A percentile compares a stretch with the other conserved stretches of the same genome.
Conservation (phyloP, 2,797 vertebrate genomes). For the Austrolebias charrua region DNA sequence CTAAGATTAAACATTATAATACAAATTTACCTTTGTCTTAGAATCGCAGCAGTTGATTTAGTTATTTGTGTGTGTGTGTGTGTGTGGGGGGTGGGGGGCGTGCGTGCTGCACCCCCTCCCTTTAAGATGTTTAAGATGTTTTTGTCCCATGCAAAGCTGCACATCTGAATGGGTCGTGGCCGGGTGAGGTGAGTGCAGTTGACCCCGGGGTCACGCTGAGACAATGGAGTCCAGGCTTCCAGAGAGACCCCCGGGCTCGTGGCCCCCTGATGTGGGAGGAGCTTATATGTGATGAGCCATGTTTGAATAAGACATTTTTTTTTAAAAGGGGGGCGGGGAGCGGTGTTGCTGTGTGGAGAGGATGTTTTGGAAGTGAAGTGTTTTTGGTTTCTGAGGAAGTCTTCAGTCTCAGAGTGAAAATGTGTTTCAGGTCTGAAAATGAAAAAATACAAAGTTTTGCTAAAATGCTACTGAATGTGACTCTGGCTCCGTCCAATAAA, state of each 20-base stretch:
- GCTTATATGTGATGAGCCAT: slow-evolving; percentile 61
- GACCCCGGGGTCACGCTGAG: slow-evolving; percentile 70
- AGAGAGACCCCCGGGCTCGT: slow-evolving; percentile 66
- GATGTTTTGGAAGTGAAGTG: slow-evolving; percentile 54
- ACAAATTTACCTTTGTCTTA: slow-evolving; percentile 39
- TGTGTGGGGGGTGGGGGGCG: not conserved
- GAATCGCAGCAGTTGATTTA: slow-evolving; percentile 12
- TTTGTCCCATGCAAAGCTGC: slow-evolving; percentile 64
- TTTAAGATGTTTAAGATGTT: slow-evolving; percentile 64
- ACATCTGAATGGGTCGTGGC: slow-evolving; percentile 71
- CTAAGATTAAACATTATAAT: slow-evolving; percentile 16
- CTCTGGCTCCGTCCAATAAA: slow-evolving; percentile 23
- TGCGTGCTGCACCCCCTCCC: slow-evolving; percentile 36
- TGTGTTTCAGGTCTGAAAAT: too few species aligned
- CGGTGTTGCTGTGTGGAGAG: slow-evolving; percentile 38
- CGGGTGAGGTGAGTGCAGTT: slow-evolving; percentile 72
- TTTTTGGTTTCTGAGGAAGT: not conserved
- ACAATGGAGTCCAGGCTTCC: slow-evolving; percentile 73
- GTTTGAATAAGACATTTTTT: slow-evolving; percentile 47
- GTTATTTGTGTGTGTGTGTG: slow-evolving; percentile 9
- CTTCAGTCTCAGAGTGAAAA: too few species aligned
- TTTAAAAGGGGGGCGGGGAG: slow-evolving; percentile 4
- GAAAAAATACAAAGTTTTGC: not conserved
- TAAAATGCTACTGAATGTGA: slow-evolving; percentile 14
- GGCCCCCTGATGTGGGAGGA: slow-evolving; percentile 72